Evolutionary conservation across 2,888 invertebrate species (phyloP).

Genomic region (Exephanes ischioxanthus): DNA sequence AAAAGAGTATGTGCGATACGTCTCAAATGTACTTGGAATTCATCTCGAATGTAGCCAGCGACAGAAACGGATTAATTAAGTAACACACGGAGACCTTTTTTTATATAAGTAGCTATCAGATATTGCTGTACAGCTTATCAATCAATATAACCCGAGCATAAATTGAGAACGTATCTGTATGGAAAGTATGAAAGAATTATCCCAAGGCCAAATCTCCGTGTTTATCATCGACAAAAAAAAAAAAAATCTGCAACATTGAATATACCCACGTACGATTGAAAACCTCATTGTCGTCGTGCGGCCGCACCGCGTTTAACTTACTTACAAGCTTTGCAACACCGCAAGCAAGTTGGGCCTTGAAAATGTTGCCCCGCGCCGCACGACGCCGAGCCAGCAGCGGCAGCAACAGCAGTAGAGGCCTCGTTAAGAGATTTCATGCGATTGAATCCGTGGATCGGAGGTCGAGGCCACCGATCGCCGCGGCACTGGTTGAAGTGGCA

Average conservation of each 20-base stretch:
- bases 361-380: constrained; percentile 45
- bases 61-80: too few species aligned
- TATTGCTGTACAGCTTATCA: too few species aligned
- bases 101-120: too few species aligned
- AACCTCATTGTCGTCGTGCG: constrained; percentile 32
- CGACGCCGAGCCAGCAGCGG: constrained; percentile 23
- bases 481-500: constrained; percentile 11
- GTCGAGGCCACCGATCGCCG: constrained; percentile 56
- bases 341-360: constrained; percentile 51
- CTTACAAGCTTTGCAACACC: constrained; percentile 34
- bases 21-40: too few species aligned
- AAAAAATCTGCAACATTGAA: not conserved
- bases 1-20: too few species aligned
- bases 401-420: constrained; percentile 31
- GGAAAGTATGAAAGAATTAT: too few species aligned
- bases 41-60: too few species aligned
- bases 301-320: constrained; percentile 6
- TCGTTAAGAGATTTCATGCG: constrained; percentile 66
- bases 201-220: too few species aligned
- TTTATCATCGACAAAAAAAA: not conserved
- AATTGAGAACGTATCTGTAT: too few species aligned
- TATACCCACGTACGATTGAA: constrained; percentile 12
- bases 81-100: too few species aligned
- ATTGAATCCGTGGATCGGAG: constrained; percentile 68
- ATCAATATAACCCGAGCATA: too few species aligned